Percentiles rank a stretch among this genome's conserved stretches.
These are phyloP conservation scores for Serilophus lunatus DNA, from an alignment of 2,113 vertebrate genomes.

Conservation along the genomic window DNA sequence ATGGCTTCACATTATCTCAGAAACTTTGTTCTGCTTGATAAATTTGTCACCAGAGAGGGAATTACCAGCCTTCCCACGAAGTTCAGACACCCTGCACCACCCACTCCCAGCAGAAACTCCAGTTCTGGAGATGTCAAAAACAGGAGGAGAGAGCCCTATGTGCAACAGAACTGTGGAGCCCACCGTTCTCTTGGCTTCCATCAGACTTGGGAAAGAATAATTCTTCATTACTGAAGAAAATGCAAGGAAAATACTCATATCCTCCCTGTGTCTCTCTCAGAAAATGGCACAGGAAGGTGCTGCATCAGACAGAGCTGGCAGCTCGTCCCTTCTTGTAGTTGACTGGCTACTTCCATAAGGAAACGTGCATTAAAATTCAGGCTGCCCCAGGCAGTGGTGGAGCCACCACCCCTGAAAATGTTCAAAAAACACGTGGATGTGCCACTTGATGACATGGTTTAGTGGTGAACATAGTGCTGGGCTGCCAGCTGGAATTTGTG, in stretches of 20 bases:
- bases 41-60: background rate
- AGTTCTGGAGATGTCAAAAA: background rate
- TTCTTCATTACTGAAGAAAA: background rate
- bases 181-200: background rate
- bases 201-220: background rate
- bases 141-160: background rate
- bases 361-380: background rate
- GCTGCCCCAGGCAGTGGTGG: background rate
- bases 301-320: background rate
- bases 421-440: background rate
- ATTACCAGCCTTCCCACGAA: background rate
- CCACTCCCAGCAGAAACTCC: background rate
- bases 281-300: background rate
- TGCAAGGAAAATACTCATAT: background rate
- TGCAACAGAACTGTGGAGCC: background rate
- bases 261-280: background rate
- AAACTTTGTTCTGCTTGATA: background rate
- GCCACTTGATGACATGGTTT: background rate
- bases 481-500: background rate
- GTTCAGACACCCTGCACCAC: background rate
- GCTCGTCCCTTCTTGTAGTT: background rate
- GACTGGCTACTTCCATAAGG: background rate
- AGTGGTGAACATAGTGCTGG: background rate
- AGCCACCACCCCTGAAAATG: background rate
- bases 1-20: fast-evolving